These are phyloP conservation scores for Epirrhoe alternata DNA, from an alignment of 2,888 invertebrate species.

Conservation along the genomic window DNA sequence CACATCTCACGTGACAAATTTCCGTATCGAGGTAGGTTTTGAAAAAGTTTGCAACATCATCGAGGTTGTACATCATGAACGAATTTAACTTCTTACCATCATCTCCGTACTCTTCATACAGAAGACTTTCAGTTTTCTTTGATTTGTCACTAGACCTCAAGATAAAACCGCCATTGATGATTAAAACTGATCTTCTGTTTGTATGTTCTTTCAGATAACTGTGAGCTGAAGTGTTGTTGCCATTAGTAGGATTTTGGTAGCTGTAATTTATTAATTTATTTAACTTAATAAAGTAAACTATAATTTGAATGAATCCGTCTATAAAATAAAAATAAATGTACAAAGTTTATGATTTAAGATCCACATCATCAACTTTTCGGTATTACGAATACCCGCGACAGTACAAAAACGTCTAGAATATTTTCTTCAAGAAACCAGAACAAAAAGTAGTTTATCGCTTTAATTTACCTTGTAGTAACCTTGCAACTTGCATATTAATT, in stretches of 20 bases:
- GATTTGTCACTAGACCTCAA: neutral
- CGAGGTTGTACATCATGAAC: slow-evolving; percentile 57
- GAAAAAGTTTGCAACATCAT: slow-evolving; percentile 63
- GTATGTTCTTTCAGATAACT: slow-evolving; percentile 4
- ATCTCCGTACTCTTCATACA: slow-evolving; percentile 59
- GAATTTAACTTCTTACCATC: slow-evolving; percentile 47
- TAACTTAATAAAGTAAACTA: neutral
- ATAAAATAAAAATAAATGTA: neutral
- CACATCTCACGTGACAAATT: slow-evolving; percentile 55
- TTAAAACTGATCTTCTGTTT: slow-evolving; percentile 23
- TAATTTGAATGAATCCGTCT: neutral
- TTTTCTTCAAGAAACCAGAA: slow-evolving; percentile 9
- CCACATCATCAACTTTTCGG: neutral
- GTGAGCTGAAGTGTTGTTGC: slow-evolving; percentile 1
- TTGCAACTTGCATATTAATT: slow-evolving; percentile 20
- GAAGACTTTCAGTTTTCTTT: slow-evolving; percentile 45
- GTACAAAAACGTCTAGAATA: neutral
- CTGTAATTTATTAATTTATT: slow-evolving; percentile 16
- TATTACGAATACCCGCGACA: no score
- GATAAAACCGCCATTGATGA: slow-evolving; percentile 24
- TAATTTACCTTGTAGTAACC: slow-evolving; percentile 35
- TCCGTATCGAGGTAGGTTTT: slow-evolving; percentile 53
- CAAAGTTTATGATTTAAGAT: no score
- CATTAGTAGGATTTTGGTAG: slow-evolving; percentile 8
- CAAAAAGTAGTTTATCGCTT: slow-evolving; percentile 29